These are phyloP conservation scores for Andrena bicolor DNA, from an alignment of 2,888 invertebrate species.

Conservation along the genomic window DNA sequence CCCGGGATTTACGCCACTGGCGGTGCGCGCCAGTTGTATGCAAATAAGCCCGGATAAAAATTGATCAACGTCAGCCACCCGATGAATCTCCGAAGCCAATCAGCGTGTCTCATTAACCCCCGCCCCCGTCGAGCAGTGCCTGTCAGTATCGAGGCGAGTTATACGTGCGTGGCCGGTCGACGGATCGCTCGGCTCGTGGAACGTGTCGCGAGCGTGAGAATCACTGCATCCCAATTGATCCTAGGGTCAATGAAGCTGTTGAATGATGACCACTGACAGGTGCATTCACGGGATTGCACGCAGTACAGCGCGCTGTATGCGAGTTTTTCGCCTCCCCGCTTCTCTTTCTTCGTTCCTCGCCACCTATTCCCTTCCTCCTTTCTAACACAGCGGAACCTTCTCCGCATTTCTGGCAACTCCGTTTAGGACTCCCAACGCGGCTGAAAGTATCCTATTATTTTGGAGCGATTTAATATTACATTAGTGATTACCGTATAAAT, in stretches of 20 bases:
- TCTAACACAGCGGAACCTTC: too few species aligned
- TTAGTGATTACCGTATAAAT: too few species aligned
- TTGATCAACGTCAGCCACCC: slow-evolving; percentile 78
- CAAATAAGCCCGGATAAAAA: slow-evolving; percentile 77
- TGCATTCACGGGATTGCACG: slow-evolving; percentile 76
- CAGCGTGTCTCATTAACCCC: slow-evolving; percentile 80
- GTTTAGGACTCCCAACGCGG: too few species aligned
- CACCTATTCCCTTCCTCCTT: slow-evolving; percentile 17
- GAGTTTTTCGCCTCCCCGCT: slow-evolving; percentile 64
- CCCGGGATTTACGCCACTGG: slow-evolving; percentile 68
- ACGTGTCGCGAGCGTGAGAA: slow-evolving; percentile 74
- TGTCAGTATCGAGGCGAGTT: slow-evolving; percentile 66
- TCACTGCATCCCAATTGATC: slow-evolving; percentile 81
- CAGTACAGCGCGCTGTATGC: slow-evolving; percentile 69
- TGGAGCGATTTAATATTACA: too few species aligned
- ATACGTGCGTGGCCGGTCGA: slow-evolving; percentile 28
- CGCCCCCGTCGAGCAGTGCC: slow-evolving; percentile 75
- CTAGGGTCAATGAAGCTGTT: slow-evolving; percentile 81
- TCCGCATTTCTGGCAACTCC: too few species aligned
- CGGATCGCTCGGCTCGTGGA: slow-evolving; percentile 24
- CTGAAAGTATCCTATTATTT: too few species aligned
- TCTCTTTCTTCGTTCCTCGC: slow-evolving; percentile 27
- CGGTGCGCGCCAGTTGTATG: slow-evolving; percentile 73
- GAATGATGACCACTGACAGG: slow-evolving; percentile 81
- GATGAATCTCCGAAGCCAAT: slow-evolving; percentile 78